These are phyloP conservation scores for Archilochus colubris DNA, from an alignment of 2,113 vertebrate species.

Conservation along the genomic window DNA sequence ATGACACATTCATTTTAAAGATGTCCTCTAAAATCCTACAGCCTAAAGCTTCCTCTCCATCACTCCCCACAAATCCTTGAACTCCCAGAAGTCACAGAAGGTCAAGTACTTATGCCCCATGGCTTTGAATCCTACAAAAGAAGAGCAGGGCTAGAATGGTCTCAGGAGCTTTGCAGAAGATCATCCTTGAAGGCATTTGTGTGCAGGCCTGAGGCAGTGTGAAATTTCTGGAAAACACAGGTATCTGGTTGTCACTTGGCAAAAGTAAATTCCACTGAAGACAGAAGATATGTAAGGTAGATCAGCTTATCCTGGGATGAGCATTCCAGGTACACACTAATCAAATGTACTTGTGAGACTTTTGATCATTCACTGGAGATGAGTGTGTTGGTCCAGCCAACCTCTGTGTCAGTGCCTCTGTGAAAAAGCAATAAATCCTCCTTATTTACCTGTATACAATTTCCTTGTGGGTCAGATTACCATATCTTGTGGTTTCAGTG, in stretches of 20 bases:
- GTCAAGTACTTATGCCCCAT: neutral
- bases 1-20: neutral
- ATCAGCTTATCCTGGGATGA: neutral
- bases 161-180: neutral
- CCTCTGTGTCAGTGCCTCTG: neutral
- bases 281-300: neutral
- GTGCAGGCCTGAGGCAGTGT: neutral
- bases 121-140: conserved; percentile 21
- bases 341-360: neutral
- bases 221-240: neutral
- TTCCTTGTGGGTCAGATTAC: neutral
- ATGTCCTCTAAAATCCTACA: neutral
- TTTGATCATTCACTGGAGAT: neutral
- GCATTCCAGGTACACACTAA: neutral
- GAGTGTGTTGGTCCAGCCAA: neutral
- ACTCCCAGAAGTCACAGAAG: neutral
- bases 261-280: neutral
- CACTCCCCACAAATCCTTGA: neutral
- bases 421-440: neutral
- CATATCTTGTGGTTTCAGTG: neutral
- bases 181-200: neutral
- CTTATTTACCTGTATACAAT: neutral
- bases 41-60: neutral
- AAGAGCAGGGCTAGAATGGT: neutral
- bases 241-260: neutral